Evolutionary conservation across 2,888 invertebrate genomes (phyloP).

Genomic region (Drosophila mercatorum): DNA sequence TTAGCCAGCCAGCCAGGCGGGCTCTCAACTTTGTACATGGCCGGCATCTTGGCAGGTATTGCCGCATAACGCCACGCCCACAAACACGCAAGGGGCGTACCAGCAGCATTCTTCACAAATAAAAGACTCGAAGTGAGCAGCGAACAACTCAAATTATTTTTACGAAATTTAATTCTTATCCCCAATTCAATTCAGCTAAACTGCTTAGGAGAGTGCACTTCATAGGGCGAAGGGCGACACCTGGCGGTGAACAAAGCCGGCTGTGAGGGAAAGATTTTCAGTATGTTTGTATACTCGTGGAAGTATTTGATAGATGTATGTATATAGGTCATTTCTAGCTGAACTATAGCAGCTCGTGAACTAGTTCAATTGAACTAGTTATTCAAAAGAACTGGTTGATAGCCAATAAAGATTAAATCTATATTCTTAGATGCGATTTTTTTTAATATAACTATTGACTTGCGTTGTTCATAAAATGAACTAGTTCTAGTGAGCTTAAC

Average conservation of each 20-base stretch:
- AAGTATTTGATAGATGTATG: too few species aligned
- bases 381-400: too few species aligned
- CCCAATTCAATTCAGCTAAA: slow-evolving; percentile 31
- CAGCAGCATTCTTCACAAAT: slow-evolving; percentile 34
- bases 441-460: too few species aligned
- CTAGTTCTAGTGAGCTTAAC: too few species aligned
- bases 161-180: slow-evolving; percentile 62
- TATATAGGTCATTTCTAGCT: too few species aligned
- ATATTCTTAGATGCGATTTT: too few species aligned
- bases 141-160: slow-evolving; percentile 56
- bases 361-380: too few species aligned
- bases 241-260: neutral
- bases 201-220: slow-evolving; percentile 16
- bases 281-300: too few species aligned
- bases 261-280: neutral
- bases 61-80: slow-evolving; percentile 18
- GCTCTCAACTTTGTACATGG: slow-evolving; percentile 24
- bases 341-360: too few species aligned
- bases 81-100: slow-evolving; percentile 55
- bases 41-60: slow-evolving; percentile 34
- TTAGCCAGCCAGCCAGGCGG: slow-evolving; percentile 61
- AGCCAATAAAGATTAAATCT: too few species aligned
- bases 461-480: too few species aligned
- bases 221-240: slow-evolving; percentile 4
- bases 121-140: slow-evolving; percentile 30